phyloP scores from a whole-genome alignment of 2,797 vertebrate genomes.

The Spinus olivaceus region DNA sequence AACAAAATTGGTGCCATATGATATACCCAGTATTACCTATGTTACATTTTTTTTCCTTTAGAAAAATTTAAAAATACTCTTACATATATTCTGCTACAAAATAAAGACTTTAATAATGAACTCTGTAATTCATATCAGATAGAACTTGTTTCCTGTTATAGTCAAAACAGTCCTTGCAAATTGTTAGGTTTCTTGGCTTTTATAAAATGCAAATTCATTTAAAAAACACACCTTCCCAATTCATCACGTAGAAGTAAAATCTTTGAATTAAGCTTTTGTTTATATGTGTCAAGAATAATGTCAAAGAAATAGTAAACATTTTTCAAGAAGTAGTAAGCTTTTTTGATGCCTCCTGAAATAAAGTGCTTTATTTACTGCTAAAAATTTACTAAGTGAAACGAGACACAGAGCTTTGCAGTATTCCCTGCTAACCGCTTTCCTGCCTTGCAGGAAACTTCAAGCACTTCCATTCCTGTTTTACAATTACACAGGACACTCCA shows the following conservation, averaged over 20 bases:
- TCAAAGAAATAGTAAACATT: neutral
- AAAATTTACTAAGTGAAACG: neutral
- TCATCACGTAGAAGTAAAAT: neutral
- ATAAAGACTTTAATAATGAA: neutral
- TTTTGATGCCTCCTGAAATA: neutral
- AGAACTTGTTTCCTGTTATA: conserved; percentile 32
- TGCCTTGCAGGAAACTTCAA: conserved; percentile 43
- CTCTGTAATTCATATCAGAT: neutral
- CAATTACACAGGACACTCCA: neutral
- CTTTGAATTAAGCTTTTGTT: neutral
- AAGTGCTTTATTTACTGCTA: neutral
- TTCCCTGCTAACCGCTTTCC: conserved; percentile 16
- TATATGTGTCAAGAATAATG: neutral
- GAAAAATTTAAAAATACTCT: neutral
- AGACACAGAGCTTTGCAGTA: neutral
- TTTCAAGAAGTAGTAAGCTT: neutral
- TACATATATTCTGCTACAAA: neutral
- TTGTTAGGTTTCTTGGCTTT: neutral
- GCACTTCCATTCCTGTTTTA: conserved; percentile 30
- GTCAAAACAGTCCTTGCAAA: neutral
- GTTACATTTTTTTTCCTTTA: neutral
- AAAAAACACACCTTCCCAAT: neutral
- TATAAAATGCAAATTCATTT: neutral
- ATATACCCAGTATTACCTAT: neutral
- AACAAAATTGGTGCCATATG: neutral